Evolutionary conservation across 2,888 invertebrate species (phyloP).

Genomic region (Macaria notata): DNA sequence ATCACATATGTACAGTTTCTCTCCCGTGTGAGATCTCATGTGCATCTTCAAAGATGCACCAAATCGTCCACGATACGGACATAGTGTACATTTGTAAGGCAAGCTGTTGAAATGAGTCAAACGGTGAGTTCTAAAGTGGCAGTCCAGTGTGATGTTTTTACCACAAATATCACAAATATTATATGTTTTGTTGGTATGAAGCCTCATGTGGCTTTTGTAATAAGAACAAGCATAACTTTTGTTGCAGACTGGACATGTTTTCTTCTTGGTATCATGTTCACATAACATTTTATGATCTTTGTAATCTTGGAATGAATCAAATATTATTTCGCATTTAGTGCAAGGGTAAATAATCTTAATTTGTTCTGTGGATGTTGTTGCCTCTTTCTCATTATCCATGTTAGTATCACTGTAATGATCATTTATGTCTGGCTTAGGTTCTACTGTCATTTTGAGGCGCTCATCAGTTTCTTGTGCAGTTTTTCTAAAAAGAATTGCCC

Average conservation of each 20-base stretch:
- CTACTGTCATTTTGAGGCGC: slow-evolving; percentile 39
- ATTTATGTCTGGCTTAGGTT: slow-evolving; percentile 26
- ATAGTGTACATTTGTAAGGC: slow-evolving; percentile 63
- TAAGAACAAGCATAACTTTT: slow-evolving; percentile 58
- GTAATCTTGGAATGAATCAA: slow-evolving; percentile 55
- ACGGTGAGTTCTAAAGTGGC: slow-evolving; percentile 61
- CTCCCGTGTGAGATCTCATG: slow-evolving; percentile 71
- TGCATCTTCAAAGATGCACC: slow-evolving; percentile 68
- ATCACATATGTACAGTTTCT: slow-evolving; percentile 67
- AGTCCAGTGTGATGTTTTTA: slow-evolving; percentile 56
- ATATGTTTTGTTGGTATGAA: slow-evolving; percentile 49
- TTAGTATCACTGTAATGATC: slow-evolving; percentile 28
- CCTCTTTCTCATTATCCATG: slow-evolving; percentile 11
- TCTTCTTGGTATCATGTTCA: slow-evolving; percentile 61
- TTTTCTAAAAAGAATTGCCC: slow-evolving; percentile 64
- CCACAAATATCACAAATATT: slow-evolving; percentile 73
- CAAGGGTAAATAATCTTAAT: slow-evolving; percentile 41
- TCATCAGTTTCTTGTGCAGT: slow-evolving; percentile 62
- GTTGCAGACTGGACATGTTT: slow-evolving; percentile 59
- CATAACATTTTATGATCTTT: slow-evolving; percentile 53
- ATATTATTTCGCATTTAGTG: slow-evolving; percentile 56
- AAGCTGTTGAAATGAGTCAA: slow-evolving; percentile 63
- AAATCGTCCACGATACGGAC: slow-evolving; percentile 70
- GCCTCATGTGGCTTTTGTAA: slow-evolving; percentile 56
- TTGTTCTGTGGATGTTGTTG: slow-evolving; percentile 10